These are phyloP conservation scores for Cryptus armator DNA, from an alignment of 2,888 invertebrate genomes.

Conservation along the genomic window DNA sequence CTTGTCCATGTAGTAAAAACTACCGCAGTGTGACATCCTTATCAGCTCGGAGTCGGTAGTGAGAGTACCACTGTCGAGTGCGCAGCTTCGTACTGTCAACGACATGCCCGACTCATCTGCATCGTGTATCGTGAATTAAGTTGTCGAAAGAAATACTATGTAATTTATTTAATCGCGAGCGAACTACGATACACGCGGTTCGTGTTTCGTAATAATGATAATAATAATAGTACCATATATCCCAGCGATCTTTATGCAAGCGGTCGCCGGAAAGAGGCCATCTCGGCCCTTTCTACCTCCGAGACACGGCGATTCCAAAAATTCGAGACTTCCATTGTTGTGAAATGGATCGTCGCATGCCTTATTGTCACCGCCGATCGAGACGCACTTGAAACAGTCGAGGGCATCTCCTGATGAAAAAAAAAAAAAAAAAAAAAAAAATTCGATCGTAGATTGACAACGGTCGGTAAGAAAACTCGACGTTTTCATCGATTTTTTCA, in stretches of 20 bases:
- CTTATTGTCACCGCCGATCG: constrained; percentile 93
- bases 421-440: not conserved
- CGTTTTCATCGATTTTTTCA: not conserved
- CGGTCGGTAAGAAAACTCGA: not conserved
- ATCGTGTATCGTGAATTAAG: not conserved
- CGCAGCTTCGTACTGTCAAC: constrained; percentile 96
- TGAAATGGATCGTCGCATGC: constrained; percentile 98
- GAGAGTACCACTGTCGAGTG: constrained; percentile 96
- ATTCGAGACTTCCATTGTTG: constrained; percentile 94
- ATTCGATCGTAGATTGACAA: not conserved
- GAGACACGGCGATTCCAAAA: constrained; percentile 96
- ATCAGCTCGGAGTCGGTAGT: constrained; percentile 99
- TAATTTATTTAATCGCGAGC: too few species aligned
- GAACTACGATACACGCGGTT: not conserved
- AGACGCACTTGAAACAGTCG: constrained; percentile 99
- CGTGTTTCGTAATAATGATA: not conserved
- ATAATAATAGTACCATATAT: constrained; percentile 89
- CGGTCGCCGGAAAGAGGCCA: constrained; percentile 98
- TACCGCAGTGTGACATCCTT: constrained; percentile 98
- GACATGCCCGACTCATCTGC: constrained; percentile 92
- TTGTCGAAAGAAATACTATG: too few species aligned
- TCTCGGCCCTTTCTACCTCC: constrained; percentile 96
- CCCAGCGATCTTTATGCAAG: constrained; percentile 98
- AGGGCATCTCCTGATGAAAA: constrained; percentile 88
- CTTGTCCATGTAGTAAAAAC: constrained; percentile 95